Evolutionary conservation across 2,113 vertebrate species (phyloP).

Genomic region (Pithys albifrons): DNA sequence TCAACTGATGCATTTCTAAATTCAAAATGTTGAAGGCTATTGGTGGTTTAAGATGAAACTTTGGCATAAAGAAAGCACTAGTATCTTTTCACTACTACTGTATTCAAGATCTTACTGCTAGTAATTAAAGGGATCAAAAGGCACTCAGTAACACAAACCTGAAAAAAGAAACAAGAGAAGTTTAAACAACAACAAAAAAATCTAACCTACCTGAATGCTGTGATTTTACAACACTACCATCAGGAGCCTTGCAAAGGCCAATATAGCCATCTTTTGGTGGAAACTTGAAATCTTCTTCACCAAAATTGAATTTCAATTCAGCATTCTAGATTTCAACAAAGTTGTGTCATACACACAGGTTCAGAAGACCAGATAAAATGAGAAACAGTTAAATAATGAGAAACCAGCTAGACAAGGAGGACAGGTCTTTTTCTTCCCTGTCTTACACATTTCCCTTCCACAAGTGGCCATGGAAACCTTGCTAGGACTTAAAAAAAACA

Average conservation of each 20-base stretch:
- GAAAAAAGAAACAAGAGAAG: background rate
- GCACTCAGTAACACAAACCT: background rate
- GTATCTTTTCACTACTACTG: background rate
- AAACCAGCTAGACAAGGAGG: background rate
- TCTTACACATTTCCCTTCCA: too few relatives aligned
- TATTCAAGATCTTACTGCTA: background rate
- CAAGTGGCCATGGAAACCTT: background rate
- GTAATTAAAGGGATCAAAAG: background rate
- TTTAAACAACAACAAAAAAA: background rate
- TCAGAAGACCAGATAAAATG: background rate
- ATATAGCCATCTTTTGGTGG: slow-evolving; percentile 88
- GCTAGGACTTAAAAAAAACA: background rate
- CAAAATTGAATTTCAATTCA: slow-evolving; percentile 96
- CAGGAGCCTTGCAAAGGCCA: slow-evolving; percentile 83
- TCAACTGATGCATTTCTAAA: background rate
- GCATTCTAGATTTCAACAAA: slow-evolving; percentile 83
- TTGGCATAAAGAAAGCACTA: background rate
- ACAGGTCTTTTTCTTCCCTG: too few relatives aligned
- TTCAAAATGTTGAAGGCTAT: background rate
- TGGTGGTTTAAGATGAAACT: background rate
- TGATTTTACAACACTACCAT: slow-evolving; percentile 85
- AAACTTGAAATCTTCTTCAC: slow-evolving; percentile 91
- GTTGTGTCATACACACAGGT: background rate
- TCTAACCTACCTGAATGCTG: slow-evolving; percentile 84
- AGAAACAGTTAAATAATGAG: background rate